These are phyloP conservation scores for Allolobophora icterica DNA, from an alignment of 2,888 invertebrate genomes.

Conservation along the genomic window DNA sequence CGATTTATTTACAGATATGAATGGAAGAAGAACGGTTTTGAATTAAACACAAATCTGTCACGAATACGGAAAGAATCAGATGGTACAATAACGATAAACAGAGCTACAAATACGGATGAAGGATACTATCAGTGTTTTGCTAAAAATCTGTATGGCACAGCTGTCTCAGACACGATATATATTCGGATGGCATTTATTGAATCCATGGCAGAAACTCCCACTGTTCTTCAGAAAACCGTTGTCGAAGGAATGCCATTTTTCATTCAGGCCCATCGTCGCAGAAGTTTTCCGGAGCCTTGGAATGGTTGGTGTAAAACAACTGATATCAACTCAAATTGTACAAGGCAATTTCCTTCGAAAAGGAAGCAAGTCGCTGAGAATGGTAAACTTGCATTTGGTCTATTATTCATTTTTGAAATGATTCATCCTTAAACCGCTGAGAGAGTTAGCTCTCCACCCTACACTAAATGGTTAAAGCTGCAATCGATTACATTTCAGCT, in stretches of 20 bases:
- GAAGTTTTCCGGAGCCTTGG: not conserved
- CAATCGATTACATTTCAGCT: no score
- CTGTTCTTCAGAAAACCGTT: not conserved
- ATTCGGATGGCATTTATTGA: not conserved
- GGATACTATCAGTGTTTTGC: not conserved
- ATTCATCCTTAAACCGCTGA: no score
- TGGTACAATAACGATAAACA: not conserved
- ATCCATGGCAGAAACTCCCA: not conserved
- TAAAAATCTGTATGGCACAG: not conserved
- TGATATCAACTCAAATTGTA: not conserved
- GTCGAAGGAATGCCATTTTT: not conserved
- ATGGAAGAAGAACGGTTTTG: slow-evolving; percentile 1
- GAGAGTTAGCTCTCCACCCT: no score
- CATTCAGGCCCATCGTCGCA: not conserved
- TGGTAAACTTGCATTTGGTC: not conserved
- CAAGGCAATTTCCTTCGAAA: not conserved
- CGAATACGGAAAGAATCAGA: not conserved
- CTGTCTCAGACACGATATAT: not conserved
- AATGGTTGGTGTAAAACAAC: not conserved
- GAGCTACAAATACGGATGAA: not conserved
- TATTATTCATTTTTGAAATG: no score
- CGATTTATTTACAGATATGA: not conserved
- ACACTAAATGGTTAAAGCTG: no score
- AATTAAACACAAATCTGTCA: not conserved
- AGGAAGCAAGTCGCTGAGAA: not conserved